Base-by-base conservation (phyloP, 2,113 vertebrate genomes). In the Colossoma macropomum region DNA sequence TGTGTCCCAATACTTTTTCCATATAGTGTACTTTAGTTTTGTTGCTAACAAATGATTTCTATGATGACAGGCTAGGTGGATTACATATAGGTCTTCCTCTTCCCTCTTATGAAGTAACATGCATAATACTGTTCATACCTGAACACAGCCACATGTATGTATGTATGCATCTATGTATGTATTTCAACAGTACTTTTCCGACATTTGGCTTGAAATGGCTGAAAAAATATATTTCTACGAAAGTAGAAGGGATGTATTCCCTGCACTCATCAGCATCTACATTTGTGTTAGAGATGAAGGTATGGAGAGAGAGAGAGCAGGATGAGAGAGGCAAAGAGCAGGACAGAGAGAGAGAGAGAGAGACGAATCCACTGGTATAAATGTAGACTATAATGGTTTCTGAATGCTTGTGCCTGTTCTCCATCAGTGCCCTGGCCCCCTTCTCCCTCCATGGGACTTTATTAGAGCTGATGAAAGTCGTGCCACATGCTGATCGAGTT, bases 401-500 rank as follows among this genome's bases (percentile, higher is more conserved):
- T 66, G 77, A 68, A 68, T 68, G 45, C 62, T 27, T 28, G 25
- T 28, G n/a, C 62, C 60, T 66, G 21, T 28, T 27, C 59, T 27
- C 59, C 59, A 62, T 62, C 59, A 62, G 59, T 62, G 59, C 59
- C 59, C 12, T 62, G 59, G 59, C 25, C 59, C 25, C 60, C 21
- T 32, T 28, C 77, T 41, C 77, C 83, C 83, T 82, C 62, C 27
- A 25, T 60, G 77, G 77, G 83, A 70, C 83, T 85, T 85, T 79
- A 85, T 85, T 85, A 85, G 77, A 74, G 34, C 83, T 75, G 83
- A 85, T 85, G 78, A 85, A 85, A 89, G 80, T 88, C 90, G 91
- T 86, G 87, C 77, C 77, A 84, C 88, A 89, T 89, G 91, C 91
- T 92, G 91, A 91, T 86, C 50, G 79, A 84, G 86, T 92, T 32